Base-by-base conservation (phyloP, 2,113 vertebrate species). In the Phoenicopterus ruber region DNA sequence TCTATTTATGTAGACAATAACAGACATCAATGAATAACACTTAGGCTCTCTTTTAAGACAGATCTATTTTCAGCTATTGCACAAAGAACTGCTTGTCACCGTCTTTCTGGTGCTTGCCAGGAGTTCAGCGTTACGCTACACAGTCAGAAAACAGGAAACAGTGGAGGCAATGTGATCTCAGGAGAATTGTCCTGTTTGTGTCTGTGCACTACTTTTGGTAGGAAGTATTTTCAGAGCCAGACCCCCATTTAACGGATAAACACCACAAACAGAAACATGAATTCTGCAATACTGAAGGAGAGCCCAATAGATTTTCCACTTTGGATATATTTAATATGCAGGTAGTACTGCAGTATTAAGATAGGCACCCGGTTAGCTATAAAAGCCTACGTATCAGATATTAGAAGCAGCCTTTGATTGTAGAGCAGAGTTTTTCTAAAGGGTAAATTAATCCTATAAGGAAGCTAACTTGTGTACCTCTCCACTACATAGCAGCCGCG, bases 1-100 rank as follows among this genome's bases (percentile, higher is more conserved):
- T 94, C 81, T 94, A 19, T 94, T 86, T 94, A 61, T 66, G 66
- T 47, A 91, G 89, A 93, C 70, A 82, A 72, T 87, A 96, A 82
- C 44, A 94, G 86, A 84, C 54, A 34, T 71, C 77, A 87, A 93
- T 86, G 73, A 89, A 50, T 46, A 89, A 63, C 70, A 65, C 83
- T 91, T 72, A 52, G 59, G 18, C 36, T 93, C 32, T 71, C 62
- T 89, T 96, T 88, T 85, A 94, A 95, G 78, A 79, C 77, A 49
- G 55, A 57, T 91, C 77, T 95, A 34, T 87, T 96, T 94, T 76
- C 86, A 87, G 78, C 86, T 91, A 31, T 42, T 72, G 58, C 32
- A 82, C 69, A 73, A 91, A 94, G 82, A 94, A n/a, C 61, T 90
- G 86, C 88, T 88, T 59, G 59, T 96, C 83, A 54, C 69, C 83